Percentiles rank a stretch among this genome's conserved stretches.
Conservation (phyloP, 2,113 vertebrate species). For the Craseonycteris thonglongyai region DNA sequence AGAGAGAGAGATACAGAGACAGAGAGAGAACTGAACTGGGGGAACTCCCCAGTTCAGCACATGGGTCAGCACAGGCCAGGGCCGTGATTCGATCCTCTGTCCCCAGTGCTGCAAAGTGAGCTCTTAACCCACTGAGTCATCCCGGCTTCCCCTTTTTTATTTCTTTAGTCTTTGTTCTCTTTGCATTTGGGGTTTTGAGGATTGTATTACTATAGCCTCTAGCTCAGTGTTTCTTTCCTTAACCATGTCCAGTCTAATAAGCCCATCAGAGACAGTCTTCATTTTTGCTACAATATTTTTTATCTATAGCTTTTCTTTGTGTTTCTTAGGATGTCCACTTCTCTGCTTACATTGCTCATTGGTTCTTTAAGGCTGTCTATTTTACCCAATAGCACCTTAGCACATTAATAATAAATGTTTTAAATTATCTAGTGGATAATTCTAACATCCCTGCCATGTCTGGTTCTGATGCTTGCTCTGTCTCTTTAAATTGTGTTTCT, state of each 20-base stretch:
- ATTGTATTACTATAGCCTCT: neutral
- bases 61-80: too few relatives aligned
- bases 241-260: neutral
- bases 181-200: neutral
- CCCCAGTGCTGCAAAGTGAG: too few relatives aligned
- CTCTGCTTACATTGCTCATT: neutral
- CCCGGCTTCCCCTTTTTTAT: rapidly evolving
- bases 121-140: too few relatives aligned
- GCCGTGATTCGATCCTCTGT: too few relatives aligned
- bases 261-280: neutral
- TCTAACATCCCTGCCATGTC: neutral
- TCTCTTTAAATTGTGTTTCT: neutral
- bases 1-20: too few relatives aligned
- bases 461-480: neutral
- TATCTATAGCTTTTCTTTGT: neutral
- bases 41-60: too few relatives aligned
- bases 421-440: neutral
- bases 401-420: neutral
- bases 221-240: neutral
- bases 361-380: neutral
- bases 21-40: too few relatives aligned
- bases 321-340: neutral
- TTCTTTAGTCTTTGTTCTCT: neutral
- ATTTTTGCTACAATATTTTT: neutral
- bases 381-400: neutral